Evolutionary conservation across 2,888 invertebrate species (phyloP).

Genomic region (Lasioglossum marginatum): DNA sequence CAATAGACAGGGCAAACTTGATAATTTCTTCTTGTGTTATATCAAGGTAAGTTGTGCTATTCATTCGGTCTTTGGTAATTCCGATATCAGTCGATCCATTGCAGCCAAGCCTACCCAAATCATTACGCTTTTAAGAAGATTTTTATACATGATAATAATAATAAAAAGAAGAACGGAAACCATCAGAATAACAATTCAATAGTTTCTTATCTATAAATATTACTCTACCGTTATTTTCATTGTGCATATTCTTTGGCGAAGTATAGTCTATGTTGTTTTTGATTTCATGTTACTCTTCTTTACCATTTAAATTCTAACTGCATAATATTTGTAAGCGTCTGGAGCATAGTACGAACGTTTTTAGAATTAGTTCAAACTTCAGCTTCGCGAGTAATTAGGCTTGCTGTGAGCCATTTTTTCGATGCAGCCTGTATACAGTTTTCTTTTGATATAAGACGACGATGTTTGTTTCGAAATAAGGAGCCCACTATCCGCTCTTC

Average conservation of each 20-base stretch:
- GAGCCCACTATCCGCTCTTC: no score
- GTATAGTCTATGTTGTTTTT: not conserved
- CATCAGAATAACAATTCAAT: not conserved
- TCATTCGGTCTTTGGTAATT: not conserved
- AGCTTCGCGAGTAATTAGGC: no score
- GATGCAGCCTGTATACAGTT: not conserved
- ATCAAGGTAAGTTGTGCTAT: conserved; percentile 2
- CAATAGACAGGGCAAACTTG: not conserved
- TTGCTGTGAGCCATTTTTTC: not conserved
- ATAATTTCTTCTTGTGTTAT: not conserved
- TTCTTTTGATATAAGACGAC: no score
- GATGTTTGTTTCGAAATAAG: no score
- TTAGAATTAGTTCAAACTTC: not conserved
- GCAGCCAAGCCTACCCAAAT: not conserved
- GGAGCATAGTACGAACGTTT: not conserved
- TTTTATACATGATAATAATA: no score
- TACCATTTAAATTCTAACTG: not conserved
- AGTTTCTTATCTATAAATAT: not conserved
- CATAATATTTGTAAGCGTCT: not conserved
- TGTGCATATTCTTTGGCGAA: not conserved
- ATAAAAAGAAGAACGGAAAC: not conserved
- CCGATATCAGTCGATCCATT: not conserved
- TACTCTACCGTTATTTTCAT: not conserved
- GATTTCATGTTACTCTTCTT: not conserved
- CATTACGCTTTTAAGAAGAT: not conserved